Evolutionary conservation across 2,888 invertebrate genomes (phyloP), one percentile per base, ranked within the genome.

Genomic region (Ecdyonurus torrentis): DNA sequence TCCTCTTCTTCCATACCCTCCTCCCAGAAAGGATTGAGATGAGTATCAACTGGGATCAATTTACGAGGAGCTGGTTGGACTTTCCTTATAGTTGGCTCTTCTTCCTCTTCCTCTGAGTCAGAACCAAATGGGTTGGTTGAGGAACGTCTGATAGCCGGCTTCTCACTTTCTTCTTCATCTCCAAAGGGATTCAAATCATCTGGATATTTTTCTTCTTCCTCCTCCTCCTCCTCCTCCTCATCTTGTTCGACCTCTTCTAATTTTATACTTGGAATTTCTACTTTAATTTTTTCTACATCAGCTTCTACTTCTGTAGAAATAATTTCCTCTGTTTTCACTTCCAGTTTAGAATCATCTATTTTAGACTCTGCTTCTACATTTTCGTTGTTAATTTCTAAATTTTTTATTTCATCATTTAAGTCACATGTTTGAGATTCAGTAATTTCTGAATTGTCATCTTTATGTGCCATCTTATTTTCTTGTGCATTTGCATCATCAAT

Each of bases 1-100:
- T 62, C 61, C 18, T 65, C 69, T 24, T 72, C 69, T 58, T 85
- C 85, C 68, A 86, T 86, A 25, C 81, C 84, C 68, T 86, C 86
- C 66, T 83, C 84, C 79, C 83, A 85, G 72, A 89, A 89, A 0
- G 89, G 89, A 78, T 88, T 89, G 20, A 79, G 70, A 69, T 73
- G 78, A 50, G 82, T 81, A 53, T 78, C 74, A 25, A 80, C 71
- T 69, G 68, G 67, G 61, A 72, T 69, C 5, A 55, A 18, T 20
- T n/a, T 55, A 7, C 55, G n/a, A 55, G 55, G 55, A 20, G 55
- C 5, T 64, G 5, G 67, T 66, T 23, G 67, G 65, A 65, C 63
- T 66, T 59, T 59, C 63, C 61, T 61, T 3, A 65, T 25, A 20
- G 53, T 55, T 25, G 67, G 67, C 50, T 55, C 63, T 10, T 67